Evolutionary conservation across 2,797 vertebrate species (phyloP), one percentile per base, ranked within the genome.

Genomic region (Remorina albescens): DNA sequence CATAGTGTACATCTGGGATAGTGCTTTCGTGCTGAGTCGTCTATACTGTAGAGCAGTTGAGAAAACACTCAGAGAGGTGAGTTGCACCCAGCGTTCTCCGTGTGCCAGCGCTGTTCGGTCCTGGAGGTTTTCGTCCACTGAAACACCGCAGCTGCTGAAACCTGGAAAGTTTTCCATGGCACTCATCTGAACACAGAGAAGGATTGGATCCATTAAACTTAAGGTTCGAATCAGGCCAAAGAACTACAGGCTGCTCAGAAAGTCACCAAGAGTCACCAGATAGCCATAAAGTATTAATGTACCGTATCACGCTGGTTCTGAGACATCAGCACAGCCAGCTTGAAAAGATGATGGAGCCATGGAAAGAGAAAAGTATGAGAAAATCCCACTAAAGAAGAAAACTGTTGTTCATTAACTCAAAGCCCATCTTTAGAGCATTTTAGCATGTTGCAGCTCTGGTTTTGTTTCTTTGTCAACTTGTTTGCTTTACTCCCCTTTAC

Each of bases 1-100:
- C 86, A 76, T 67, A 75, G 71, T 57, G 0, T 75, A 79, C 89
- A 91, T 91, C 91, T 92, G 91, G 82, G 81, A 85, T 83, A 89
- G 70, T 6, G 62, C 81, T 93, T 86, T 59, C 59, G 72, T 4
- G 51, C 66, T 4, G 39, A 74, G 69, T 50, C 68, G 70, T 28
- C 69, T 49, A 51, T 65, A 39, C 64, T 81, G 64, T 49, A 65
- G 65, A 65, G 19, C 76, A 36, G 67, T 85, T 67, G 63, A 77
- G 76, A 80, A 86, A 85, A 80, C 76, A 84, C 67, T 78, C 7
- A 18, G 57, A 50, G 73, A 78, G 85, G 71, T 74, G 66, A 74
- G 72, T 47, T 71, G 65, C 69, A 73, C 62, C 66, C 61, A 67
- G 59, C 6, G 53, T 81, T 77, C 41, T 46, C 30, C 41, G 56